A percentile compares a stretch with the other conserved stretches of the same genome.
Evolutionary conservation across 2,113 vertebrate species (phyloP).

Genomic region (Himantopus leucocephalus): DNA sequence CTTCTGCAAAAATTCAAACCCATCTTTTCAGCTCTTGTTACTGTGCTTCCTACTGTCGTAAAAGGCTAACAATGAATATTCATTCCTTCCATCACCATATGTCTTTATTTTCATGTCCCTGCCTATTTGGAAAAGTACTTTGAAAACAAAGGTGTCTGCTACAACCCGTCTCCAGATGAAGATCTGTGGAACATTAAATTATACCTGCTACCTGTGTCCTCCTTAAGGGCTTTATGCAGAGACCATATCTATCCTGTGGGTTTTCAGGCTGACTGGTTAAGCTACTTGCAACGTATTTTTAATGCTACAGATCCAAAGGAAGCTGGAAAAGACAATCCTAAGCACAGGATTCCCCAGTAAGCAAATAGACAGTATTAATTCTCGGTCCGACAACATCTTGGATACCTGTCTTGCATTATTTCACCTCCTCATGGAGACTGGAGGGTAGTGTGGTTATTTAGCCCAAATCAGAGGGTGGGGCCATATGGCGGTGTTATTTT

Average conservation of each 20-base stretch:
- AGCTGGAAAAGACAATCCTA: neutral
- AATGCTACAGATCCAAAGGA: neutral
- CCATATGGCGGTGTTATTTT: neutral
- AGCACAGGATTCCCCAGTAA: neutral
- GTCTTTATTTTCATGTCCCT: constrained; percentile 4
- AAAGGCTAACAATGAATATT: constrained; percentile 41
- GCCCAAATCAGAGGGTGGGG: neutral
- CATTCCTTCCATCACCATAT: neutral
- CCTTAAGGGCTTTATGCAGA: neutral
- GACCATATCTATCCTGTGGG: neutral
- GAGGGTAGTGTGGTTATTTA: neutral
- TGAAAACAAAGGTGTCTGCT: constrained; percentile 3
- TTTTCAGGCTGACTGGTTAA: neutral
- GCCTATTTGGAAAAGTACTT: constrained; percentile 8
- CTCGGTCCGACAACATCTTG: neutral
- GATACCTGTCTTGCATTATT: neutral
- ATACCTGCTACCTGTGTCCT: neutral
- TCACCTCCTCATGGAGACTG: neutral
- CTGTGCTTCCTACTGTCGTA: neutral
- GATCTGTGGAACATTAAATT: neutral
- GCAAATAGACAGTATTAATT: neutral
- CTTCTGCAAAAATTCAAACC: constrained; percentile 5
- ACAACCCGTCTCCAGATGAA: neutral
- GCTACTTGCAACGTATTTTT: neutral
- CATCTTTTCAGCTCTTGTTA: neutral